Conservation (phyloP, 2,888 invertebrate genomes). For the Stegana nigrithorax region DNA sequence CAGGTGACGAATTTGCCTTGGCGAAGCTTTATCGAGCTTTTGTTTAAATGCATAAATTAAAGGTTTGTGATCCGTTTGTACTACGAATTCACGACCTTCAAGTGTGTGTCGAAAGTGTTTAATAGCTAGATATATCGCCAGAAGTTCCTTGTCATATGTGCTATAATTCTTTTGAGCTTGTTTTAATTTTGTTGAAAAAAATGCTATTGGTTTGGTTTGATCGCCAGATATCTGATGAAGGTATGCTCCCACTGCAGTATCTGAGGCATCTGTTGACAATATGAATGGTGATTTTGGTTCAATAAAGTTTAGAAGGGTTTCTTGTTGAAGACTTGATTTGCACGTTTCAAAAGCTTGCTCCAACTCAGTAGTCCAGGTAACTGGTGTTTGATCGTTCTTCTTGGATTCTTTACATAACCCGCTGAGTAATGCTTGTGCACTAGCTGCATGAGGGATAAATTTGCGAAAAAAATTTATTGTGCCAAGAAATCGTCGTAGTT, state of each 20-base stretch:
- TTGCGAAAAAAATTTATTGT: constrained; percentile 2
- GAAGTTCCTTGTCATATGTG: background rate
- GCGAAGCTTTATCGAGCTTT: background rate
- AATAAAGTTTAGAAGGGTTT: constrained; percentile 6
- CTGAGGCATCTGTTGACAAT: constrained; percentile 29
- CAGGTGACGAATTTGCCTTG: background rate
- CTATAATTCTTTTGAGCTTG: background rate
- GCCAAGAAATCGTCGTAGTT: no score
- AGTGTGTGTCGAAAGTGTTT: background rate
- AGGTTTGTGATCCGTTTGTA: background rate
- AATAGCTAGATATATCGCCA: background rate
- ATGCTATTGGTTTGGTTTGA: constrained; percentile 16
- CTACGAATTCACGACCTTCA: background rate
- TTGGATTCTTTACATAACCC: no score
- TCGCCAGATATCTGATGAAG: constrained; percentile 14
- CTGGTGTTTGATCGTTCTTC: no score
- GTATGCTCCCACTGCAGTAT: constrained; percentile 23
- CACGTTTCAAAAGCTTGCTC: constrained; percentile 9
- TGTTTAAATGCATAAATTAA: background rate
- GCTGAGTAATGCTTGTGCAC: no score
- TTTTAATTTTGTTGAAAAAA: background rate
- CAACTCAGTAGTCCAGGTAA: constrained; percentile 3
- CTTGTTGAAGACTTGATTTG: constrained; percentile 17
- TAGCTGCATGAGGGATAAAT: background rate
- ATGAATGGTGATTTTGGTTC: constrained; percentile 18